Conservation (phyloP, 2,888 invertebrate species). For the Aplocera efformata region DNA sequence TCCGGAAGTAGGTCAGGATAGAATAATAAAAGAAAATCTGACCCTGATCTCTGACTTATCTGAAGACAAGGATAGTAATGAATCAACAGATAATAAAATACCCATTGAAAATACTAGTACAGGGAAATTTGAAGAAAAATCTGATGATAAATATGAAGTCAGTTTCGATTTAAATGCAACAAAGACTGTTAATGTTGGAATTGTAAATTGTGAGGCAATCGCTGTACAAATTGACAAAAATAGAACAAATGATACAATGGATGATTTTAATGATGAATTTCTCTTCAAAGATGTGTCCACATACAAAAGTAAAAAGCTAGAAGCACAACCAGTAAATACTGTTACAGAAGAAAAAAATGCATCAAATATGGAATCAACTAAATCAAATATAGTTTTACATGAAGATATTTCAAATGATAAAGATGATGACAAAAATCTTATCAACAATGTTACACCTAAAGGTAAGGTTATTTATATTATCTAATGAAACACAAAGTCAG, state of each 20-base stretch:
- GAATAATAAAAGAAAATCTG: conserved; percentile 38
- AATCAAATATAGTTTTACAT: background rate
- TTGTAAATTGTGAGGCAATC: conserved; percentile 6
- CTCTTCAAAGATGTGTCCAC: conserved; percentile 18
- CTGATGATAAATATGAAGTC: conserved; percentile 16
- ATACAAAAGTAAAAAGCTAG: conserved; percentile 2
- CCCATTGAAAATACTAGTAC: conserved; percentile 11
- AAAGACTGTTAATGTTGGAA: conserved; percentile 14
- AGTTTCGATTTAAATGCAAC: conserved; percentile 21
- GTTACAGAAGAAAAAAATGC: background rate
- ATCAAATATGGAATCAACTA: background rate
- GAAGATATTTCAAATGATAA: background rate
- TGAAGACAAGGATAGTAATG: conserved; percentile 17
- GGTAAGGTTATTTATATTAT: conserved; percentile 5
- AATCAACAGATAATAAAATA: conserved; percentile 9
- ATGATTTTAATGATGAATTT: conserved; percentile 14
- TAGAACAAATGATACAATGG: conserved; percentile 4
- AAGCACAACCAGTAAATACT: conserved; percentile 8
- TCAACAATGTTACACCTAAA: conserved; percentile 1
- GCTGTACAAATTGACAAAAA: conserved; percentile 3
- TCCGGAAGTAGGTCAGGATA: conserved; percentile 57
- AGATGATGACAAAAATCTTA: background rate
- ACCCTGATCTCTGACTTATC: conserved; percentile 13
- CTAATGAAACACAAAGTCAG: conserved; percentile 10
- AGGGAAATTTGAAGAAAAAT: conserved; percentile 11